Evolutionary conservation across 2,888 invertebrate species (phyloP), one percentile per base, ranked within the genome.

Genomic region (Drosophila neotestacea): DNA sequence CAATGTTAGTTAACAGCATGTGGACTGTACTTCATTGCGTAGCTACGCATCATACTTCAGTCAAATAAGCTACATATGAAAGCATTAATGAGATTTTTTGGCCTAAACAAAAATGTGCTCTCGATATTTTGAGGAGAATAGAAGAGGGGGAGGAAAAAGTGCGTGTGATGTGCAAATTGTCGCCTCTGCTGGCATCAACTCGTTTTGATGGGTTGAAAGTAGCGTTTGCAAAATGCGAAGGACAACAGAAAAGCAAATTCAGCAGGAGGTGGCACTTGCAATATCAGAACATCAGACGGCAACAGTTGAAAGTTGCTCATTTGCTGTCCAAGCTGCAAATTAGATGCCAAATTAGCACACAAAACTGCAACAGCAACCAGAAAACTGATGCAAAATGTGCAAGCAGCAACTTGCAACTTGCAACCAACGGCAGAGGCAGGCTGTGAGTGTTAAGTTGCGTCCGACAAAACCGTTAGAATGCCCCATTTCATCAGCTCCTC

Each of bases 331-430:
- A 48, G 73, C 80, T 76, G 60, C 67, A 84, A 84, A 84, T 84
- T 84, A 89, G 89, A 87, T 81, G 84, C 73, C 79, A 84, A 84
- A 84, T 84, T 89, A 84, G 84, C 84, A 85, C 72, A 71, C 65
- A 61, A 77, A 67, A 58, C 50, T 65, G 74, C 60, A 76, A 44
- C 46, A 70, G 68, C 64, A 74, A 41, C 38, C 42, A 55, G 58
- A 68, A 88, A 74, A 66, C 70, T 71, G 65, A 79, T 68, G 77
- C 74, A 67, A 50, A 63, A 47, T 60, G 50, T 50, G 73, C 55
- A 65, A 34, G 34, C 27, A 28, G 56, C 52, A 46, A 39, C 16
- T 9, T n/a, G 64, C 52, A 54, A 42, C 55, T 34, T 11, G 69
- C 41, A 59, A 52, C 32, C 44, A 7, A 6, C 16, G 30, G 52